Base-by-base conservation (phyloP, 2,797 vertebrate species). In the Taenioides sp. region DNA sequence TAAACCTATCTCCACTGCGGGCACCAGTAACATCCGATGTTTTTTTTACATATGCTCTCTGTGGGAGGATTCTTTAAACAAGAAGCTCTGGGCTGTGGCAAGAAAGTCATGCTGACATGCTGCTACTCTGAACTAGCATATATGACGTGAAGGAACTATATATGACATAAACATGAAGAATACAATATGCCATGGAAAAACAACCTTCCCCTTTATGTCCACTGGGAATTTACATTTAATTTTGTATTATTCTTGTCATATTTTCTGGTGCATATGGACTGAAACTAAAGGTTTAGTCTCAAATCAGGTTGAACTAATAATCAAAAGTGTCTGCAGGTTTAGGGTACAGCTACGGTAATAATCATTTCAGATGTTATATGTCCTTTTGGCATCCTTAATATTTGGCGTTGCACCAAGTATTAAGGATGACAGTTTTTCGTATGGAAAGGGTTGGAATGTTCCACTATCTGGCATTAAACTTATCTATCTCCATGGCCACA, bases 11-110 rank as follows among this genome's bases (percentile, higher is more conserved):
- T 74, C 37, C 16, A 14, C 52, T 34, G 58, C 58, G 64, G 52
- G 50, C 77, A 34, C 66, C 72, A 73, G 63, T 76, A 37, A 58
- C 11, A 62, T 63, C 34, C 55, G 57, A 72, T 69, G 64, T 77
- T 76, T 83, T 60, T 78, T 83, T 79, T 72, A 75, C 69, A 67
- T 64, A 34, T 81, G 65, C 65, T 34, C 71, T 63, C 64, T 79
- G 7, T 60, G 61, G 7, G 28, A 69, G 47, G 63, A 67, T 71
- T 27, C 50, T 72, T 75, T 73, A 47, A 80, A 66, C 72, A 27
- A 69, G 52, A 47, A 80, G 31, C 59, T 16, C 22, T 37, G 1
- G 16, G 54, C 31, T 74, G 31, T 75, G 20, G 71, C 34, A 49
- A 22, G 17, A 84, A 62, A 22, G 31, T 71, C 22, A 74, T 62